Base-by-base conservation (phyloP, 1,140 invertebrate genomes). In the Cardiocondyla obscurior region DNA sequence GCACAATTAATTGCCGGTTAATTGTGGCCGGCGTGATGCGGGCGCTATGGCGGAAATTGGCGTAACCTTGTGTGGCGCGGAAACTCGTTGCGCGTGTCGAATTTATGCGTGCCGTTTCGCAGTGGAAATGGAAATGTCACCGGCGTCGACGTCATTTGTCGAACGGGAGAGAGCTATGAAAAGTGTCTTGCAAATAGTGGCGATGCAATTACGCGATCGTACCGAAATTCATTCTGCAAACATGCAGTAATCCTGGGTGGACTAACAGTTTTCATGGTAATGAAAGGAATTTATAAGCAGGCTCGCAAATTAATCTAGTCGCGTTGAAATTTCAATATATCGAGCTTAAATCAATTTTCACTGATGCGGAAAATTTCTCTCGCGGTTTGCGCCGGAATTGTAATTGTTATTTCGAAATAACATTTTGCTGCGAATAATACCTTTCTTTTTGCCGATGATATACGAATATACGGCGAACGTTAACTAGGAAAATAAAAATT, bases 81-180 rank as follows among this genome's bases (percentile, higher is more conserved):
- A 73, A 62, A 84, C 67, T 87, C 74, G 86, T 87, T 86, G 69
- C 81, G 73, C 58, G 85, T 57, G 51, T 87, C 67, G 46, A 87
- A 86, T 87, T 87, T 84, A 87, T 86, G 67, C 82, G 67, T 30
- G 60, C 76, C 51, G 39, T 14, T n/a, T 33, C 36, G 67, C 73
- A 79, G 46, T 79, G 44, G 62, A 69, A 79, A 79, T 79, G 74
- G 62, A 55, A 79, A 53, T 53, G 62, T 79, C 74, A 69, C 28
- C 42, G 46, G 46, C 60, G 51, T 30, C 62, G 74, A 69, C 46
- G 60, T 22, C 46, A 76, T 64, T 76, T 46, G 57, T 30, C 72
- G 58, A 67, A 67, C 16, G 74, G 14, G 62, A 67, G 46, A 51
- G 44, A 67, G 62, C 33, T 53, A 53, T 67, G 74, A 67, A 79